These are phyloP conservation scores for Artibeus lituratus DNA, from an alignment of 2,797 vertebrate genomes.

Conservation along the genomic window DNA sequence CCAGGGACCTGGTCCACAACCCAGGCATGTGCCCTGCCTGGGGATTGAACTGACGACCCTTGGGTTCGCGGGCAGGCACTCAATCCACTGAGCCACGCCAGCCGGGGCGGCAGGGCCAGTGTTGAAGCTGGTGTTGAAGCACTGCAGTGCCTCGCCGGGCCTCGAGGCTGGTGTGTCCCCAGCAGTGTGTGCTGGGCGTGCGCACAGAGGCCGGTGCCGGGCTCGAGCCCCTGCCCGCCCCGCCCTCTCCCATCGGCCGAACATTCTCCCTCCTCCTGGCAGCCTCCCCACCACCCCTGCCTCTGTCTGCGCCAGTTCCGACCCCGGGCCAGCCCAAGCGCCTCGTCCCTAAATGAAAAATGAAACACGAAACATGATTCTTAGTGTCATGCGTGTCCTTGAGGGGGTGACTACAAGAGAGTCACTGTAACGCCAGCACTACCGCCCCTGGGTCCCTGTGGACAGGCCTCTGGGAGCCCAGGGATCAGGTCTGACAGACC, in stretches of 20 bases:
- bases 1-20: too few relatives aligned
- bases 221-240: neutral
- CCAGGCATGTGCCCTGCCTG: too few relatives aligned
- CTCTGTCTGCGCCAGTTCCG: neutral
- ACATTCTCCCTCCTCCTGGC: neutral
- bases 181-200: neutral
- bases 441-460: neutral
- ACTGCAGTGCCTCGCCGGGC: neutral
- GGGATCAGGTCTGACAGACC: neutral
- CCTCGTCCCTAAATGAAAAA: neutral
- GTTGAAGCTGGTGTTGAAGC: neutral
- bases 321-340: neutral
- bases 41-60: too few relatives aligned
- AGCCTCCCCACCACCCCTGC: neutral
- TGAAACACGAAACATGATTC: fast-evolving
- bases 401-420: fast-evolving
- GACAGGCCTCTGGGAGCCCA: neutral
- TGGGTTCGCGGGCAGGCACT: too few relatives aligned
- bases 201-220: neutral
- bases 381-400: fast-evolving
- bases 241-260: neutral
- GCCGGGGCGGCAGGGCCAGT: neutral
- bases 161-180: neutral
- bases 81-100: too few relatives aligned
- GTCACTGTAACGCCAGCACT: fast-evolving